Conservation (phyloP, 1,140 invertebrate species). For the Achatina immaculata region DNA sequence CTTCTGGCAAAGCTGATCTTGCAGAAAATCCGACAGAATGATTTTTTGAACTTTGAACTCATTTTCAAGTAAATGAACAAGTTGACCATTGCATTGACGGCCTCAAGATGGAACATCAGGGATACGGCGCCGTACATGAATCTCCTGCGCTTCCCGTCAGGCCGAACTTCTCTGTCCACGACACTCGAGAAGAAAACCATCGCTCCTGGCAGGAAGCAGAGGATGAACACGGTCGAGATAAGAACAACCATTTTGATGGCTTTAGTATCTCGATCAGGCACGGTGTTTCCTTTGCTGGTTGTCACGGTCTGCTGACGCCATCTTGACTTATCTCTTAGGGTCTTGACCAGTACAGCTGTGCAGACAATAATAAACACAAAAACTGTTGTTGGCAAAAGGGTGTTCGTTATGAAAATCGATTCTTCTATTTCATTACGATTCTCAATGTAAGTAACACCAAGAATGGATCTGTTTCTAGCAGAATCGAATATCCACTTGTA, state of each 20-base stretch:
- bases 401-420: neutral
- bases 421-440: neutral
- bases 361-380: neutral
- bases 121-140: too few species aligned
- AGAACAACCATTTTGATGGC: neutral
- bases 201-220: neutral
- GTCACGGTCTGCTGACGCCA: neutral
- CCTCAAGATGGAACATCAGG: too few species aligned
- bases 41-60: too few species aligned
- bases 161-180: neutral
- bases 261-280: neutral
- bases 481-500: neutral
- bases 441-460: neutral
- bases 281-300: neutral
- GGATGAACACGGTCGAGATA: neutral
- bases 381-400: neutral
- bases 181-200: neutral
- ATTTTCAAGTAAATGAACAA: too few species aligned
- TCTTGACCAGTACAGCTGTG: neutral
- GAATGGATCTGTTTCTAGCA: neutral
- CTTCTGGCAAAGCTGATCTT: too few species aligned
- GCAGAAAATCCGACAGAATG: too few species aligned
- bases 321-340: neutral
- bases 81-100: too few species aligned
- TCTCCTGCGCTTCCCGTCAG: too few species aligned